These are phyloP conservation scores for Aromia moschata DNA, from an alignment of 2,888 invertebrate genomes.

Conservation along the genomic window DNA sequence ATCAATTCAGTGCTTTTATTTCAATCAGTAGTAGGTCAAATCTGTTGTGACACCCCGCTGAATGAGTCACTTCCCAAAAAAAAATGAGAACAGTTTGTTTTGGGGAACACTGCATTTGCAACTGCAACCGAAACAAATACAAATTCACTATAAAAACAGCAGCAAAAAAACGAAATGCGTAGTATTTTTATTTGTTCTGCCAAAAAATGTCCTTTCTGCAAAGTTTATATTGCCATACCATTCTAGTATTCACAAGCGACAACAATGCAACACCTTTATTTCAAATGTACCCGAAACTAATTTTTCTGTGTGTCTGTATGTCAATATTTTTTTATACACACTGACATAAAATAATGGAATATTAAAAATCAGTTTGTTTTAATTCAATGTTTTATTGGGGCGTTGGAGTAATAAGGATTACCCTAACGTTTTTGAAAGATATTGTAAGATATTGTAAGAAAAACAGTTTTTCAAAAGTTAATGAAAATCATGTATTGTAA, in stretches of 20 bases:
- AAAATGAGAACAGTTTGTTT: conserved; percentile 4
- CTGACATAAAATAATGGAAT: not conserved
- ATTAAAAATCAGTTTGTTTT: too few relatives aligned
- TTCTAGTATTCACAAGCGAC: too few relatives aligned
- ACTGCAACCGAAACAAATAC: not conserved
- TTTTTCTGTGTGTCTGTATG: not conserved
- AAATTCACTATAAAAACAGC: not conserved
- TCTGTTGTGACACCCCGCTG: not conserved
- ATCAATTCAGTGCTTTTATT: not conserved
- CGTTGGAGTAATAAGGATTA: too few relatives aligned
- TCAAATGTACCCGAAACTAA: not conserved
- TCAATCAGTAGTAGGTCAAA: not conserved
- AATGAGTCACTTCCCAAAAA: not conserved
- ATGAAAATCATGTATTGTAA: too few relatives aligned
- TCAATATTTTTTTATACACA: not conserved
- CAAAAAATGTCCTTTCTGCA: too few relatives aligned
- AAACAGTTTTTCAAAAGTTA: too few relatives aligned
- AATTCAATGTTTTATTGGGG: too few relatives aligned
- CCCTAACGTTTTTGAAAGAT: too few relatives aligned
- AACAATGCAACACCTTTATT: too few relatives aligned
- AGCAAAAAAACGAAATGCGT: not conserved
- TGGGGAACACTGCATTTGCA: conserved; percentile 1
- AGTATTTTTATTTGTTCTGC: not conserved
- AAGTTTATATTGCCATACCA: too few relatives aligned
- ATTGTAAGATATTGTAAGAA: too few relatives aligned